These are phyloP conservation scores for Xanthorhoe spadicearia DNA, from an alignment of 2,888 invertebrate species.

Conservation along the genomic window DNA sequence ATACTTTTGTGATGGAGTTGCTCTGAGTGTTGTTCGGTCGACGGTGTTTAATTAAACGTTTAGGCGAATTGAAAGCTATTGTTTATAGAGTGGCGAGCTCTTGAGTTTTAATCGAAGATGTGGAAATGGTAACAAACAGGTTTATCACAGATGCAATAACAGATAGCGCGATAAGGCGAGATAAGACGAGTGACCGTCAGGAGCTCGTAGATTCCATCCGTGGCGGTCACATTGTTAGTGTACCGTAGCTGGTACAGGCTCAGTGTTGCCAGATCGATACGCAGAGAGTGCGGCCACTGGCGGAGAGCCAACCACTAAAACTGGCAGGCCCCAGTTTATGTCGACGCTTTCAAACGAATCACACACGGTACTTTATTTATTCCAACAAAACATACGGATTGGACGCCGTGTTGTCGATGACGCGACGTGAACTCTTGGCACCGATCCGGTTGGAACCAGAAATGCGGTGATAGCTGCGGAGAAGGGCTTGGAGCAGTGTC, in stretches of 20 bases:
- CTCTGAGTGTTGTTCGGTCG: slow-evolving; percentile 51
- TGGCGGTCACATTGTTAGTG: slow-evolving; percentile 53
- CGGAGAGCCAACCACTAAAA: slow-evolving; percentile 71
- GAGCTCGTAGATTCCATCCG: slow-evolving; percentile 46
- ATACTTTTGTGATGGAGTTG: slow-evolving; percentile 58
- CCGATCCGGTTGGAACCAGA: slow-evolving; percentile 53
- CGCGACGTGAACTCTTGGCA: slow-evolving; percentile 44
- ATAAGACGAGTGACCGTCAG: slow-evolving; percentile 49
- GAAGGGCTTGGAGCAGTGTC: slow-evolving; percentile 52
- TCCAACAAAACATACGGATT: slow-evolving; percentile 49
- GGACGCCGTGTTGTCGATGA: slow-evolving; percentile 48
- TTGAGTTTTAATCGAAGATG: slow-evolving; percentile 30
- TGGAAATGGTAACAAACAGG: slow-evolving; percentile 30
- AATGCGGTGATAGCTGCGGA: slow-evolving; percentile 49
- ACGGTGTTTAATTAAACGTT: slow-evolving; percentile 46
- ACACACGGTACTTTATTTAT: slow-evolving; percentile 55
- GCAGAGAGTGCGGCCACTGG: slow-evolving; percentile 59
- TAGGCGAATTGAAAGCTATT: slow-evolving; percentile 27
- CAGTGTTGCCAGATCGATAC: slow-evolving; percentile 62
- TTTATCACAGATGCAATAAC: slow-evolving; percentile 38
- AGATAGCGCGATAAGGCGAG: slow-evolving; percentile 48
- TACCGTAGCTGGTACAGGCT: slow-evolving; percentile 33
- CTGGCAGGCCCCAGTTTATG: slow-evolving; percentile 58
- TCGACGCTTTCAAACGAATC: slow-evolving; percentile 55
- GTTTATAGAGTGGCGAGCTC: slow-evolving; percentile 23